Percentiles rank a stretch among this genome's conserved stretches.
These are phyloP conservation scores for Lepidotrigona ventralis DNA, from an alignment of 1,140 invertebrate genomes.

Conservation along the genomic window DNA sequence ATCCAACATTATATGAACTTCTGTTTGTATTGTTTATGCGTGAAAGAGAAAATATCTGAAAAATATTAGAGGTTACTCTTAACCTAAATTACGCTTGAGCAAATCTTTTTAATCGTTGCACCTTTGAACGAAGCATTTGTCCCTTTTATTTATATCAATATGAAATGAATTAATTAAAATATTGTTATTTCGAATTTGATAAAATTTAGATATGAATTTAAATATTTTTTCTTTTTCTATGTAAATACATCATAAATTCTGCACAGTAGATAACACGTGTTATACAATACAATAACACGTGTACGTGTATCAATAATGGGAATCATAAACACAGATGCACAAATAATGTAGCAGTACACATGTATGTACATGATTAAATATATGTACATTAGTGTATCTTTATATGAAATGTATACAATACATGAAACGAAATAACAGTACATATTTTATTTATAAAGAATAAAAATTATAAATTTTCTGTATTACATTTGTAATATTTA, in stretches of 20 bases:
- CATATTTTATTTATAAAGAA: no score
- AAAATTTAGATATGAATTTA: not conserved
- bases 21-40: slow-evolving; percentile 12
- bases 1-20: not conserved
- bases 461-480: no score
- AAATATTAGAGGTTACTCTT: slow-evolving; percentile 33
- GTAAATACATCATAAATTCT: not conserved
- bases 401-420: no score
- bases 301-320: not conserved
- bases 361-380: not conserved
- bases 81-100: slow-evolving; percentile 15
- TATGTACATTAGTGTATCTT: not conserved
- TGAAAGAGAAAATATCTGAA: slow-evolving; percentile 37
- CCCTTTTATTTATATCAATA: not conserved
- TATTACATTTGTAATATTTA: no score
- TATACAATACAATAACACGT: no score
- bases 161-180: not conserved
- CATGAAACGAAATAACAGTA: no score
- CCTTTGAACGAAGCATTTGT: slow-evolving; percentile 63
- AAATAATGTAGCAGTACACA: not conserved
- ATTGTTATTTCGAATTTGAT: not conserved
- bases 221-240: not conserved
- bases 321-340: not conserved
- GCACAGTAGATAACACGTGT: not conserved
- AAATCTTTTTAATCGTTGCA: slow-evolving; percentile 29